Evolutionary conservation across 2,797 vertebrate genomes (phyloP).

Genomic region (Morelia viridis): DNA sequence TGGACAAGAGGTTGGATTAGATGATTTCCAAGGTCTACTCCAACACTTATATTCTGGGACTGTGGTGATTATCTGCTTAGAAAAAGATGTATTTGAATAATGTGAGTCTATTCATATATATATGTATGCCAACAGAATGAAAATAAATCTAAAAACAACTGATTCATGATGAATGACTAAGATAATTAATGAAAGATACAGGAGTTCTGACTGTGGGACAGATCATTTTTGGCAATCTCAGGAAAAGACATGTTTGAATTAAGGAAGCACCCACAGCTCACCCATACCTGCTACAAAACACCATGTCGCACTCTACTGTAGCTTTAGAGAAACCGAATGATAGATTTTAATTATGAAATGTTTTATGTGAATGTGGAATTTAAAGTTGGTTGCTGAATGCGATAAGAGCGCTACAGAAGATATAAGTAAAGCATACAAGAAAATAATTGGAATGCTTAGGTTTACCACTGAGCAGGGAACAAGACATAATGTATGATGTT

Average conservation of each 20-base stretch:
- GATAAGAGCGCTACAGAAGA: background rate
- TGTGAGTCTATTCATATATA: background rate
- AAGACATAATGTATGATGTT: background rate
- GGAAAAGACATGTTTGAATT: background rate
- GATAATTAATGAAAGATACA: background rate
- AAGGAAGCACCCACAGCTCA: background rate
- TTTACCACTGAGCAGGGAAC: background rate
- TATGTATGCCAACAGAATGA: background rate
- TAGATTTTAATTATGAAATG: background rate
- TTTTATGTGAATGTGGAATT: background rate
- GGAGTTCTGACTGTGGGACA: background rate
- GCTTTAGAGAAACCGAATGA: background rate
- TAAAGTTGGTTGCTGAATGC: background rate
- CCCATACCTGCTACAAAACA: background rate
- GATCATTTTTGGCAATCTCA: background rate
- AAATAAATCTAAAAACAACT: background rate
- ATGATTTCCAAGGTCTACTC: background rate
- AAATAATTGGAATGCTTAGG: background rate
- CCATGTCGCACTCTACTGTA: background rate
- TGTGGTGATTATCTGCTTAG: background rate
- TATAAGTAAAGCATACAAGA: background rate
- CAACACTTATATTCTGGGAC: background rate
- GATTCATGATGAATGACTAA: background rate
- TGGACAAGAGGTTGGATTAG: background rate
- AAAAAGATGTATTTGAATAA: background rate